Evolutionary conservation across 2,888 invertebrate genomes (phyloP).

Genomic region (Diplazon laetatorius): DNA sequence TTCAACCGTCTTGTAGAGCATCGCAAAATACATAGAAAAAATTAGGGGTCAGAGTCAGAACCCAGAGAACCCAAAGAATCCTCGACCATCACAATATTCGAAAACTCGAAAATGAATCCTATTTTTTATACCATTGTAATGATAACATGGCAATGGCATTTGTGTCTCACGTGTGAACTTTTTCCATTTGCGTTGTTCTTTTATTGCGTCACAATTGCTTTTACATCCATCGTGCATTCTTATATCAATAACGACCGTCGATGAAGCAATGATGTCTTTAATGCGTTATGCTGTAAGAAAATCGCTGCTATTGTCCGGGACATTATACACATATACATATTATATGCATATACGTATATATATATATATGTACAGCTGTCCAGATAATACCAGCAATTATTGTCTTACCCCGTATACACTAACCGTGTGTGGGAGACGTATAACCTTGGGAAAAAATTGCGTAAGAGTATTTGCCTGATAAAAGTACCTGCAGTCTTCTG

Average conservation of each 20-base stretch:
- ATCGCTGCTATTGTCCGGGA: slow-evolving; percentile 13
- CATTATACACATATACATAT: neutral
- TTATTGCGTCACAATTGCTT: slow-evolving; percentile 5
- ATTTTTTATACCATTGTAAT: neutral
- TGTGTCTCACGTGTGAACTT: neutral
- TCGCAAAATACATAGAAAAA: too few relatives aligned
- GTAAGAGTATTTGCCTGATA: too few relatives aligned
- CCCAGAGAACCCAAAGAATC: too few relatives aligned
- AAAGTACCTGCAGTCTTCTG: neutral
- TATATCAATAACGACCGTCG: slow-evolving; percentile 1
- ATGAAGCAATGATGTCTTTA: slow-evolving; percentile 12
- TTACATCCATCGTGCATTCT: neutral
- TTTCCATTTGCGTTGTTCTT: neutral
- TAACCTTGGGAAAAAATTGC: neutral
- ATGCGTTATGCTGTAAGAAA: neutral
- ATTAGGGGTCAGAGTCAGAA: too few relatives aligned
- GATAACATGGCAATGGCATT: neutral
- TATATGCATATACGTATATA: neutral
- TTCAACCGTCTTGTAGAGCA: too few relatives aligned
- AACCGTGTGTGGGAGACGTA: neutral
- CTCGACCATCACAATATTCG: too few relatives aligned
- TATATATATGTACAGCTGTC: too few relatives aligned
- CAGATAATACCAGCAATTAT: too few relatives aligned
- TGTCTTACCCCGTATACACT: too few relatives aligned
- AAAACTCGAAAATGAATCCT: too few relatives aligned